Base-by-base conservation (phyloP, 2,113 vertebrate species). In the Panthera uncia region DNA sequence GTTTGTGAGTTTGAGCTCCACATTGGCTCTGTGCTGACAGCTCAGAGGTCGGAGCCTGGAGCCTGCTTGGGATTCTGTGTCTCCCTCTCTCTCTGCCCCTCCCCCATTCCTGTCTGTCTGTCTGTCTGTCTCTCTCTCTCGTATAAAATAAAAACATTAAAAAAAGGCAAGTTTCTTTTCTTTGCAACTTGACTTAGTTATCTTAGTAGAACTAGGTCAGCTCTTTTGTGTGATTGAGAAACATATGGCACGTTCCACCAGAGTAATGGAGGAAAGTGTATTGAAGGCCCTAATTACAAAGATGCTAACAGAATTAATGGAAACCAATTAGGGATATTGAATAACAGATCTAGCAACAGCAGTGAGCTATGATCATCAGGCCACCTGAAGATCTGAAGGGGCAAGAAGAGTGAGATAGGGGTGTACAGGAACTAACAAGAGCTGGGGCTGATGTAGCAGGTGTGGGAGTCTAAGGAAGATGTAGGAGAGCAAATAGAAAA, bases 381-480 rank as follows among this genome's bases (percentile, higher is more conserved):
- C 48, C 52, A 76, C 31, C 21, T 41, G 31, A 41, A 83, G 27
- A 7, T 1, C 45, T 81, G 57, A 41, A 61, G 12, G 36, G 27
- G 3, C 5, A 9, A 71, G 11, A n/a, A 15, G 4, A 73, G 23
- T 19, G 2, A 66, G 21, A 4, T 2, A 4, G 4, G 9, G 18
- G 10, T 27, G 4, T 7, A 16, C 10, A 27, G 3, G 14, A 21
- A 13, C 13, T 18, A 23, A 7, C 3, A 29, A n/a, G 19, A 79
- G 1, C 3, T 48, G 5, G n/a, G 10, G 3, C 11, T 41, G 18
- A 89, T 31, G 29, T 12, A 74, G 8, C 27, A 38, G 6, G 45
- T 88, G 5, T 16, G 16, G 3, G 8, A 9, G 29, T 48, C 19
- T 21, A 21, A 7, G 36, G 33, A 7, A 9, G 25, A 83, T 6